A percentile compares a stretch with the other conserved stretches of the same genome.
phyloP scores from a whole-genome alignment of 2,797 vertebrate species.

The Crenuchus spilurus region DNA sequence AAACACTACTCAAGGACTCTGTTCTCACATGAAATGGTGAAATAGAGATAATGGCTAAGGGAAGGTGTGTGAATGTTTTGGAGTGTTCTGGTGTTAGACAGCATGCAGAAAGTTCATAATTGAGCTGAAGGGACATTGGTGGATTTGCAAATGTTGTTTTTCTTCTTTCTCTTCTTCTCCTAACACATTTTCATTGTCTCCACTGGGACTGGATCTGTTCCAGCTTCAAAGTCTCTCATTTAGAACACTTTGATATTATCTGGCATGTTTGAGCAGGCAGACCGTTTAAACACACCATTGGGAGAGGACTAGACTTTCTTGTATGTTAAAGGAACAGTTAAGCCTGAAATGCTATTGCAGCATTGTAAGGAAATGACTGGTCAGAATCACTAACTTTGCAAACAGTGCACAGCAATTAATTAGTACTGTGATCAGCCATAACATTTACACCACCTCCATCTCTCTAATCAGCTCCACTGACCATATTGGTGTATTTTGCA shows the following conservation, averaged over 20 bases:
- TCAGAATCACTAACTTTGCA: too few relatives aligned
- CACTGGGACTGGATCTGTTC: conserved; percentile 23
- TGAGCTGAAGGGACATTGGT: conserved; percentile 19
- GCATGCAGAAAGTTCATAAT: conserved; percentile 23
- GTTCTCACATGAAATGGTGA: conserved; percentile 28
- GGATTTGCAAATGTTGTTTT: background rate
- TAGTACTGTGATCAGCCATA: too few relatives aligned
- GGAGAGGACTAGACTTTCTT: conserved; percentile 16
- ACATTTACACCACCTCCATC: too few relatives aligned
- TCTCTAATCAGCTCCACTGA: too few relatives aligned
- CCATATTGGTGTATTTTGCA: too few relatives aligned
- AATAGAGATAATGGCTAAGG: conserved; percentile 22
- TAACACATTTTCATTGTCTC: conserved; percentile 39
- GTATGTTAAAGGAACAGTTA: background rate
- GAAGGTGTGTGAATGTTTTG: background rate
- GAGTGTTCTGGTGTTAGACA: conserved; percentile 12
- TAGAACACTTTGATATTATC: conserved; percentile 53
- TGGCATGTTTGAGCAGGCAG: conserved; percentile 45
- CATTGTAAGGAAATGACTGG: too few relatives aligned
- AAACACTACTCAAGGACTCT: conserved; percentile 3
- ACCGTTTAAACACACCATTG: conserved; percentile 15
- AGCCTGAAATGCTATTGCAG: background rate
- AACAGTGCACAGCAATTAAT: too few relatives aligned
- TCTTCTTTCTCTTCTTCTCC: background rate
- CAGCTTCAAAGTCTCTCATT: conserved; percentile 33